phyloP scores from a whole-genome alignment of 2,888 invertebrate species.

The Lycophotia porphyrea region DNA sequence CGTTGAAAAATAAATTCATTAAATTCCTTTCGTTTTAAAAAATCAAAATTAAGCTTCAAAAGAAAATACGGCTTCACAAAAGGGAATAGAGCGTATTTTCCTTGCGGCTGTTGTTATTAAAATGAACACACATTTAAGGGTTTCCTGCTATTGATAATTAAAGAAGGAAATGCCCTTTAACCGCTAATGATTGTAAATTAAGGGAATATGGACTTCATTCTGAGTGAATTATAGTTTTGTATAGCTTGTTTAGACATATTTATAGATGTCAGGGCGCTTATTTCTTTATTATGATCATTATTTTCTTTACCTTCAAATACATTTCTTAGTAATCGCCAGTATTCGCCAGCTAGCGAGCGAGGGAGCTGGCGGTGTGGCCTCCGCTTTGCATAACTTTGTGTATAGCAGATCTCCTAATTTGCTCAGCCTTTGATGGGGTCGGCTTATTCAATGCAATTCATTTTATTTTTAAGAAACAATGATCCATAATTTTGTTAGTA shows the following conservation, averaged over 20 bases:
- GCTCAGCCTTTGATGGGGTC: too few relatives aligned
- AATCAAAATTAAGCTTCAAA: background rate
- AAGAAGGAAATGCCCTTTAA: constrained; percentile 69
- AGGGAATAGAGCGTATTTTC: constrained; percentile 11
- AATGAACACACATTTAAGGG: constrained; percentile 66
- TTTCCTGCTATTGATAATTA: constrained; percentile 74
- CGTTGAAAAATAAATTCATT: constrained; percentile 33
- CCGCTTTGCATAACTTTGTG: too few relatives aligned
- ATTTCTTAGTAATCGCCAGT: too few relatives aligned
- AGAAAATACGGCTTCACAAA: constrained; percentile 8
- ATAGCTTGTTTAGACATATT: constrained; percentile 9
- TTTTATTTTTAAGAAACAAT: too few relatives aligned
- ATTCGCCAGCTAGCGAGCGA: too few relatives aligned
- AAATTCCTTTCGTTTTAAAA: constrained; percentile 6
- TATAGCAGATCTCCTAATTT: too few relatives aligned
- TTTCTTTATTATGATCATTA: constrained; percentile 24
- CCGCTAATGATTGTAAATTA: constrained; percentile 14
- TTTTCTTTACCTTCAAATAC: constrained; percentile 14
- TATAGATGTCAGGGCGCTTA: background rate
- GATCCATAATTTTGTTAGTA: too few relatives aligned
- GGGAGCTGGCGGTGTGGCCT: too few relatives aligned
- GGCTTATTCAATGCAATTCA: too few relatives aligned
- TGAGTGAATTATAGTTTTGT: background rate
- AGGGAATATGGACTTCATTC: constrained; percentile 15
- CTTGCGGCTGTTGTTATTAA: constrained; percentile 14